Evolutionary conservation across 2,888 invertebrate genomes (phyloP).

Genomic region (Syrista parreyssii): DNA sequence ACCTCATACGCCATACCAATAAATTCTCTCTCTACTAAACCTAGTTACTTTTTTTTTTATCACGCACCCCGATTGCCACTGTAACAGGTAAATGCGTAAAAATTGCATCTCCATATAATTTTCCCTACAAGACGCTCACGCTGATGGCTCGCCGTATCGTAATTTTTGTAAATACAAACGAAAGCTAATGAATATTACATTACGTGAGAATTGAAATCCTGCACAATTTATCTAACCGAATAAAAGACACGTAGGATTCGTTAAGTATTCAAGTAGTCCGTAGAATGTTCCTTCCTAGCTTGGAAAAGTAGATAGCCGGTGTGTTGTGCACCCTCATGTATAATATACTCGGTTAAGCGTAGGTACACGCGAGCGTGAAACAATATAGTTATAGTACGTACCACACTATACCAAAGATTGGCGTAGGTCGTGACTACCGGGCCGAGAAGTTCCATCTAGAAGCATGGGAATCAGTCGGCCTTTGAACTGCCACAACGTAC

Average conservation of each 20-base stretch:
- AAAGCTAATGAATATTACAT: neutral
- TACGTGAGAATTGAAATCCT: neutral
- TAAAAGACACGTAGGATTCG: neutral
- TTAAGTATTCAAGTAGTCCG: neutral
- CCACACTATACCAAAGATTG: neutral
- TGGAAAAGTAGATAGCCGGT: neutral
- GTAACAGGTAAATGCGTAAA: neutral
- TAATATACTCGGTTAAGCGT: neutral
- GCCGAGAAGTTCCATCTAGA: neutral
- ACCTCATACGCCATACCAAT: neutral
- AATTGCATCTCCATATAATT: neutral
- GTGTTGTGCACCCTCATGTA: neutral
- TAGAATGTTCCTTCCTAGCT: neutral
- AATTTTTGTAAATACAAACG: neutral
- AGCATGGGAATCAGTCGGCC: neutral
- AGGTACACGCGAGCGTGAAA: neutral
- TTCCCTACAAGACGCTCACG: neutral
- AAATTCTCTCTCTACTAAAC: neutral
- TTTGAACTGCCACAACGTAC: neutral
- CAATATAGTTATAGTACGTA: neutral
- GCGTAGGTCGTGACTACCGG: neutral
- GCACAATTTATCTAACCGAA: neutral
- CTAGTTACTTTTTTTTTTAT: neutral
- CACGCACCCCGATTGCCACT: neutral
- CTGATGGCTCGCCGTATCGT: neutral